phyloP scores from a whole-genome alignment of 2,113 vertebrate species.

The Salvator merianae region DNA sequence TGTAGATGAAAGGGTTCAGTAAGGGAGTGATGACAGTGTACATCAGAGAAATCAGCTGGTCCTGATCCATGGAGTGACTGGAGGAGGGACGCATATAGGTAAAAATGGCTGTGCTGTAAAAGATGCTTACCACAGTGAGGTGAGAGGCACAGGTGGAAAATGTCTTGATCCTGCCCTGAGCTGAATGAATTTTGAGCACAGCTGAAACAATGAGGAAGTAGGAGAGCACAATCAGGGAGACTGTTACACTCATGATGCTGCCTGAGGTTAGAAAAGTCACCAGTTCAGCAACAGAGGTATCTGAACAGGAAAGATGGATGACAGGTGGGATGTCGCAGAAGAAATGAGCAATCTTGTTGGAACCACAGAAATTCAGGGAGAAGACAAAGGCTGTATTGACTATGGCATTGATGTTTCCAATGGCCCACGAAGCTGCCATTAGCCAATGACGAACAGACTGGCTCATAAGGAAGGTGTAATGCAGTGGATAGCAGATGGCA shows the following conservation, averaged over 20 bases:
- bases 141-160: constrained; percentile 54
- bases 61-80: constrained; percentile 16
- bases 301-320: constrained; percentile 20
- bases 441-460: neutral
- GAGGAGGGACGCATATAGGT: constrained; percentile 43
- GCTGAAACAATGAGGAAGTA: constrained; percentile 31
- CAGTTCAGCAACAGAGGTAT: neutral
- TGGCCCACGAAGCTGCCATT: neutral
- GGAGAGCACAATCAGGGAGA: constrained; percentile 33
- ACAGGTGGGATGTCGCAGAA: constrained; percentile 59
- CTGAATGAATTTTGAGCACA: constrained; percentile 41
- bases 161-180: constrained; percentile 38
- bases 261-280: constrained; percentile 16
- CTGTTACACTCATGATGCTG: constrained; percentile 24
- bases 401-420: constrained; percentile 15
- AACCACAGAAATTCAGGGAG: constrained; percentile 12
- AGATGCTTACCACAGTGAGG: constrained; percentile 43
- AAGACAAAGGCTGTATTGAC: constrained; percentile 23
- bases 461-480: constrained; percentile 16
- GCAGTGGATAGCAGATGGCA: constrained; percentile 19
- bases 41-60: constrained; percentile 30
- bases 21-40: constrained; percentile 42
- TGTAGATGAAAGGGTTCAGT: constrained; percentile 43
- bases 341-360: constrained; percentile 43
- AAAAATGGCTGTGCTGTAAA: constrained; percentile 44